Conservation (phyloP, 2,888 invertebrate genomes). For the Malthinus seriepunctatus region DNA sequence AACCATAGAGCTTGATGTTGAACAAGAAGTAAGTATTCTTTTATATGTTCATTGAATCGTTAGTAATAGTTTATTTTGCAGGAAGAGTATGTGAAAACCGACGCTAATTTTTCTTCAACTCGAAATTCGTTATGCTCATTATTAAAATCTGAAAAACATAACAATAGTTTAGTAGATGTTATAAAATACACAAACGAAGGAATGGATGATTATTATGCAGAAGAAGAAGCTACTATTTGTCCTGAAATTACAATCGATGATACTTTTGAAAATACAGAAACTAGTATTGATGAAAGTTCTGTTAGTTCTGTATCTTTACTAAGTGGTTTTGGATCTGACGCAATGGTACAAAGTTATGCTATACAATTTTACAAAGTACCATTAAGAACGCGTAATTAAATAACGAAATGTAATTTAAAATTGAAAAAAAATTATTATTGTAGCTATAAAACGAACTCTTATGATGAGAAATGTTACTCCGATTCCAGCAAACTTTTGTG, state of each 20-base stretch:
- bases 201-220: background rate
- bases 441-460: slow-evolving; percentile 43
- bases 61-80: background rate
- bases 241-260: background rate
- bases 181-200: background rate
- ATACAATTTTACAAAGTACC: slow-evolving; percentile 37
- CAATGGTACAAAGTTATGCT: slow-evolving; percentile 29
- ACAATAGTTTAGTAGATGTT: background rate
- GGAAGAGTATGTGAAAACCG: background rate
- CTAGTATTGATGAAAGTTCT: background rate
- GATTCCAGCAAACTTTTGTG: slow-evolving; percentile 36
- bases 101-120: background rate
- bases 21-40: background rate
- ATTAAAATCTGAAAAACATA: background rate
- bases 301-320: background rate
- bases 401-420: background rate
- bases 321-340: slow-evolving; percentile 21
- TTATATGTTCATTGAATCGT: too few relatives aligned
- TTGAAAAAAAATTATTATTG: background rate
- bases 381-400: slow-evolving; percentile 39
- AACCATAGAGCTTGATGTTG: too few relatives aligned
- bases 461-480: slow-evolving; percentile 52
- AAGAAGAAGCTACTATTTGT: background rate
- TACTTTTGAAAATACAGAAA: background rate
- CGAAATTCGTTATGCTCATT: too few relatives aligned